Conservation (phyloP, 2,797 vertebrate species). For the Pterois miles region DNA sequence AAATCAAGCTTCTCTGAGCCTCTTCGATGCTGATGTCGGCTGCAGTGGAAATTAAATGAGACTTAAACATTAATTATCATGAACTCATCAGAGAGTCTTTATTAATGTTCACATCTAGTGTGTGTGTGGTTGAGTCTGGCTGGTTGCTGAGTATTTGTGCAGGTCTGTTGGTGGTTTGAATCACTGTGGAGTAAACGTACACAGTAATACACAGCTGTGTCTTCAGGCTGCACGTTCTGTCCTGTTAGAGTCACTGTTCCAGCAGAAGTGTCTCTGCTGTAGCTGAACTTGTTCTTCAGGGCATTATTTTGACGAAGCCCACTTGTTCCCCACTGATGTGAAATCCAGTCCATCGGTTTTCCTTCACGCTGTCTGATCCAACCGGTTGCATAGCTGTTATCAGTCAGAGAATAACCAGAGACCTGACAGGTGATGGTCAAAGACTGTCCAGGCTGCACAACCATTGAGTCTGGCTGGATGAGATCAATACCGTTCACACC, state of each 20-base stretch:
- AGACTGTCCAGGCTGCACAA: slow-evolving; percentile 43
- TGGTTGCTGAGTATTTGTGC: background rate
- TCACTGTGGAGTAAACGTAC: background rate
- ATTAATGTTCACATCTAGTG: no score
- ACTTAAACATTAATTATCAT: no score
- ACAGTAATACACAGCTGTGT: slow-evolving; percentile 2
- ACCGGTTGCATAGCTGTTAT: background rate
- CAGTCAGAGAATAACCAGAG: slow-evolving; percentile 35
- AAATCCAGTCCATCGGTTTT: slow-evolving; percentile 13
- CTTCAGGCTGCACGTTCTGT: background rate
- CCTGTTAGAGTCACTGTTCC: background rate
- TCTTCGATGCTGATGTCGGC: no score
- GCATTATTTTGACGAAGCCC: background rate
- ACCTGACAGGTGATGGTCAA: slow-evolving; percentile 40
- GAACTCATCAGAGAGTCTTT: no score
- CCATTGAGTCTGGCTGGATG: background rate
- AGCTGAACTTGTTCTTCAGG: slow-evolving; percentile 3
- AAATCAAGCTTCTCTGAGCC: no score
- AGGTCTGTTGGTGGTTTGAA: background rate
- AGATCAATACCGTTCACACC: slow-evolving; percentile 5
- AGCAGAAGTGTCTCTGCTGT: background rate
- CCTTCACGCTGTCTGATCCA: slow-evolving; percentile 31
- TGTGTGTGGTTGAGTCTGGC: background rate
- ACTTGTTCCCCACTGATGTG: background rate
- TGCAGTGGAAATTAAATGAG: no score